Evolutionary conservation across 2,888 invertebrate genomes (phyloP).

Genomic region (Uropetala carovei): DNA sequence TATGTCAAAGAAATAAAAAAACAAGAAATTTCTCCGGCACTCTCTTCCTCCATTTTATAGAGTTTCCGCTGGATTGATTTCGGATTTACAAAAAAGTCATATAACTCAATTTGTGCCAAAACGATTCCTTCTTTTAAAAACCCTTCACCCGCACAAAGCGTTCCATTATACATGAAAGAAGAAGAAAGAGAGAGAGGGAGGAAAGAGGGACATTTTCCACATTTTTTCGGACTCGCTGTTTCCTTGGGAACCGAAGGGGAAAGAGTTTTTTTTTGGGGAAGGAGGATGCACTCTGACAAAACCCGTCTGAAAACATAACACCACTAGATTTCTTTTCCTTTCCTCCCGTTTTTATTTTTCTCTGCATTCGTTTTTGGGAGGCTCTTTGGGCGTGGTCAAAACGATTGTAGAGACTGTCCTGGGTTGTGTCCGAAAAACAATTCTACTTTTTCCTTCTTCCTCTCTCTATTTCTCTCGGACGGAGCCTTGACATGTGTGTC

Average conservation of each 20-base stretch:
- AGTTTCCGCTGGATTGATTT: slow-evolving; percentile 5
- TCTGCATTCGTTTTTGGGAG: slow-evolving; percentile 9
- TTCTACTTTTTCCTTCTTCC: not conserved
- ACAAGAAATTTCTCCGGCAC: not conserved
- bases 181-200: not conserved
- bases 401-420: not conserved
- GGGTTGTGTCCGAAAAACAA: not conserved
- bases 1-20: too few relatives aligned
- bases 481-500: slow-evolving; percentile 36
- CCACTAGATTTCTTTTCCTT: not conserved
- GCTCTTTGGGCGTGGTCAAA: not conserved
- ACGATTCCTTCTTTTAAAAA: slow-evolving; percentile 6
- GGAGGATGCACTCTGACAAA: not conserved
- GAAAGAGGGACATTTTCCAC: not conserved
- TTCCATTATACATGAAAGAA: slow-evolving; percentile 28
- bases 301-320: slow-evolving; percentile 47
- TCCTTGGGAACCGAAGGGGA: slow-evolving; percentile 2
- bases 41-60: not conserved
- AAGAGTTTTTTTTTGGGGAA: too few relatives aligned
- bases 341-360: not conserved
- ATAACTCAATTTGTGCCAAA: slow-evolving; percentile 21
- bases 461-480: not conserved
- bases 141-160: not conserved
- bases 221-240: slow-evolving; percentile 36
- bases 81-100: not conserved